Conservation (phyloP, 2,797 vertebrate species). For the Paguma larvata region DNA sequence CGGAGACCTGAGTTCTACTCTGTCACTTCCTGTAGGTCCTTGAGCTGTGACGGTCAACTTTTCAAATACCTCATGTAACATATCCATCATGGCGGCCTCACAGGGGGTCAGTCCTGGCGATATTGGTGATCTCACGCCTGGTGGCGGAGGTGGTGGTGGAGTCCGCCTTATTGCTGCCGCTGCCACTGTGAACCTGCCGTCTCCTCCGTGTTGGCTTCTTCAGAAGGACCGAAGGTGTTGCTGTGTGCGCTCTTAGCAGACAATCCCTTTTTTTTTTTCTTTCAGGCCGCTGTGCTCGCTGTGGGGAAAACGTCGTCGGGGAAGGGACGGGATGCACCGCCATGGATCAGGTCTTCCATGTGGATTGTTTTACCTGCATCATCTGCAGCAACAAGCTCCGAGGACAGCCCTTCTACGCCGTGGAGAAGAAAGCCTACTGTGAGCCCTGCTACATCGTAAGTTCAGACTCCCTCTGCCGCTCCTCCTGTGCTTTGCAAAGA, state of each 20-base stretch:
- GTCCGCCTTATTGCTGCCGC: neutral
- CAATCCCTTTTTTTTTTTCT: slow-evolving; percentile 43
- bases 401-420: slow-evolving; percentile 97
- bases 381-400: slow-evolving; percentile 95
- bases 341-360: slow-evolving; percentile 99
- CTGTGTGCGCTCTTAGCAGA: neutral
- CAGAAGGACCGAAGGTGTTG: neutral
- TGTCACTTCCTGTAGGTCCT: neutral
- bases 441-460: slow-evolving; percentile 99
- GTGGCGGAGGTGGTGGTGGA: fast-evolving
- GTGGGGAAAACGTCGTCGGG: slow-evolving; percentile 98
- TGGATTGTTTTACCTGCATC: slow-evolving; percentile 97
- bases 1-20: neutral
- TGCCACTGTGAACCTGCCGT: neutral
- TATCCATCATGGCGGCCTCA: neutral
- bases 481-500: neutral
- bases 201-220: fast-evolving
- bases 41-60: neutral
- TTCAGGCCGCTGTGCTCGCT: slow-evolving; percentile 97
- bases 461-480: slow-evolving; percentile 52
- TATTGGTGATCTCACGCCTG: fast-evolving
- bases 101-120: too few relatives aligned
- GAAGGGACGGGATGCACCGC: slow-evolving; percentile 98
- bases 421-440: slow-evolving; percentile 99
- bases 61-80: neutral